These are phyloP conservation scores for Eristalinus aeneus DNA, from an alignment of 2,888 invertebrate species.

Conservation along the genomic window DNA sequence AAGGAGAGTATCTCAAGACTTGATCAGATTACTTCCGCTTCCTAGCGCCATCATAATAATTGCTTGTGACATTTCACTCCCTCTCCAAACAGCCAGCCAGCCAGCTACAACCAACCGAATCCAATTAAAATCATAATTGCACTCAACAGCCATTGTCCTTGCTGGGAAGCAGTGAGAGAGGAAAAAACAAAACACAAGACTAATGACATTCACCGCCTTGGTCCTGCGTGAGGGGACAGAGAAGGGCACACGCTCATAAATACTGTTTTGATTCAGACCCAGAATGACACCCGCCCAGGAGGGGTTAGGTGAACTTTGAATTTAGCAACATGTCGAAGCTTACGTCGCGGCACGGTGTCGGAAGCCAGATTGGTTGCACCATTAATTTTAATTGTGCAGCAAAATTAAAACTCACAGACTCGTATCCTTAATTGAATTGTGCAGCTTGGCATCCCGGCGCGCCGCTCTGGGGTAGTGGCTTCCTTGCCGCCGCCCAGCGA, in stretches of 20 bases:
- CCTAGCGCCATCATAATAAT: constrained; percentile 15
- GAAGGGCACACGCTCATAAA: not conserved
- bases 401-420: not conserved
- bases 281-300: not conserved
- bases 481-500: not conserved
- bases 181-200: not conserved
- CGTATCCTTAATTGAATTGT: constrained; percentile 24
- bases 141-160: constrained; percentile 32
- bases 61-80: not conserved
- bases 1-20: constrained; percentile 16
- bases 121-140: constrained; percentile 62
- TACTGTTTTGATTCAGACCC: constrained; percentile 10
- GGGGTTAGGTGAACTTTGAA: not conserved
- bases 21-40: constrained; percentile 35
- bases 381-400: constrained; percentile 29
- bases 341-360: not conserved
- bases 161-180: not conserved
- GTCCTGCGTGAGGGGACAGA: not conserved
- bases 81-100: not conserved
- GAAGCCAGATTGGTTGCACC: constrained; percentile 4
- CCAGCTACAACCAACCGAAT: constrained; percentile 37
- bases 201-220: constrained; percentile 7
- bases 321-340: constrained; percentile 9
- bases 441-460: not conserved
- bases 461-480: not conserved